phyloP scores from a whole-genome alignment of 2,888 invertebrate species.

The Cheilosia vulpina region DNA sequence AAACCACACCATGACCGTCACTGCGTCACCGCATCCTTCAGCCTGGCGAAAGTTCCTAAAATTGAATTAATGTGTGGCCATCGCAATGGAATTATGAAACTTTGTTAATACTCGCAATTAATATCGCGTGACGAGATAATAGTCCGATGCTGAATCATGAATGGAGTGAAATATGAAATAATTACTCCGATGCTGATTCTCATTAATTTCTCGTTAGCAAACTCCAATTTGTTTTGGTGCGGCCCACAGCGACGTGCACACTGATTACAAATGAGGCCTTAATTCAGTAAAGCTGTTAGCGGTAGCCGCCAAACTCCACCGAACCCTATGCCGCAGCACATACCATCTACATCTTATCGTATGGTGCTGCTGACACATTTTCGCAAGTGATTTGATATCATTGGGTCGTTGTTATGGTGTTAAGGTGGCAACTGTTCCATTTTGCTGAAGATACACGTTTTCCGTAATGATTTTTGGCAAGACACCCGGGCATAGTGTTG shows the following conservation, averaged over 20 bases:
- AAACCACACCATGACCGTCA: constrained; percentile 4
- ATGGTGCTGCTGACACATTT: constrained; percentile 63
- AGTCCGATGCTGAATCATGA: constrained; percentile 29
- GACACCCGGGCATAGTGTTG: constrained; percentile 22
- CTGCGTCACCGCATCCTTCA: constrained; percentile 6
- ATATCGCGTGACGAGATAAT: constrained; percentile 62
- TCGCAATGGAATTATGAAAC: constrained; percentile 65
- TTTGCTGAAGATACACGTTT: constrained; percentile 49
- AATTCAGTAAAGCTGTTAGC: constrained; percentile 59
- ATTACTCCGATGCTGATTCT: constrained; percentile 71
- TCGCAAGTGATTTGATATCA: constrained; percentile 67
- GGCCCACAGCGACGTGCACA: constrained; percentile 46
- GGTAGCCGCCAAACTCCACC: background rate
- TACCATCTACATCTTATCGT: constrained; percentile 37
- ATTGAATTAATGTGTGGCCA: constrained; percentile 59
- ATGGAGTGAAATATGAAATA: constrained; percentile 68
- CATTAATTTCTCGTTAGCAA: constrained; percentile 73
- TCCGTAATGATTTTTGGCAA: constrained; percentile 23
- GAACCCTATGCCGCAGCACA: background rate
- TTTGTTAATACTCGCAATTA: constrained; percentile 62
- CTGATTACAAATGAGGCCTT: constrained; percentile 70
- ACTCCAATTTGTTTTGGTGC: constrained; percentile 62
- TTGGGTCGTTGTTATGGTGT: constrained; percentile 33
- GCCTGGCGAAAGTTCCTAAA: background rate
- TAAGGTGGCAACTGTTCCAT: constrained; percentile 56